phyloP scores from a whole-genome alignment of 2,113 vertebrate species.

The Serinus canaria region DNA sequence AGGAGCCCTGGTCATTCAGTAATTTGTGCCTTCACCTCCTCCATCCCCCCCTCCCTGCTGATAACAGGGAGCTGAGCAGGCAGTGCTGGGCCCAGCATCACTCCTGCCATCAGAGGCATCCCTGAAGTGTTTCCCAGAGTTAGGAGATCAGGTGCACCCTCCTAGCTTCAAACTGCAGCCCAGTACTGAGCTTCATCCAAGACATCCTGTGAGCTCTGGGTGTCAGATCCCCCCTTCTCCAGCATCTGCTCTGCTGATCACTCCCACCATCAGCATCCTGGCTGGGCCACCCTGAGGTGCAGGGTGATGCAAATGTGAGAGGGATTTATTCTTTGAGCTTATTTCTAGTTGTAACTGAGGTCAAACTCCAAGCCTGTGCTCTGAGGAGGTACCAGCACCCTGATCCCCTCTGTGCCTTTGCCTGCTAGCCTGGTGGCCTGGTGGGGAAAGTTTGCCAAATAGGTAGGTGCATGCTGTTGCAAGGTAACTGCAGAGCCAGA shows the following conservation, averaged over 20 bases:
- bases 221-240: background rate
- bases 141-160: background rate
- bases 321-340: background rate
- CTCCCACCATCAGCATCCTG: background rate
- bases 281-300: background rate
- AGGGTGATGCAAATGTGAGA: background rate
- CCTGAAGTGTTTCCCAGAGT: background rate
- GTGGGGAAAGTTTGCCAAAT: background rate
- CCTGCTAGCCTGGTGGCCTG: background rate
- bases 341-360: background rate
- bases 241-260: background rate
- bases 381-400: background rate
- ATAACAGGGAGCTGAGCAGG: background rate
- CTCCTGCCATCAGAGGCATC: background rate
- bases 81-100: background rate
- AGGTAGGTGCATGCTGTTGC: background rate
- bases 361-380: background rate
- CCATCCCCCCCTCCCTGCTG: background rate
- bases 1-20: background rate
- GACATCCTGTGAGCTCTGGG: background rate
- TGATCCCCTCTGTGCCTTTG: background rate
- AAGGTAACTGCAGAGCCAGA: background rate
- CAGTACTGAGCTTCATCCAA: background rate
- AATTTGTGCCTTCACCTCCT: background rate
- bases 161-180: background rate